Evolutionary conservation across 2,797 vertebrate genomes (phyloP), one percentile per base, ranked within the genome.

Genomic region (Ctenochaetus hawaiiensis): DNA sequence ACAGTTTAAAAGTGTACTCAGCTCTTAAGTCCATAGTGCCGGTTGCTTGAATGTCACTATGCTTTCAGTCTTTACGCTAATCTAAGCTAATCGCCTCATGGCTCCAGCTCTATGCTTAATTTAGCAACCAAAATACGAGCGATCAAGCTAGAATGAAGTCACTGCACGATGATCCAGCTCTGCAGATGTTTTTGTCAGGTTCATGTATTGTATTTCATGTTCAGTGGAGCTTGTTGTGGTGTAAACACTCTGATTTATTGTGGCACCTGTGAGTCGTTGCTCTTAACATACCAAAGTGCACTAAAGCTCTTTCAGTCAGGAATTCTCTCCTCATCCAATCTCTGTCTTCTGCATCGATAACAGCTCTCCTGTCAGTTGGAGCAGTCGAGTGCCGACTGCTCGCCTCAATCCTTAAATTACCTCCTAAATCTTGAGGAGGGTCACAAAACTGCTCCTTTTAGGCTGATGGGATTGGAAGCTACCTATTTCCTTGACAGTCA

Each of bases 361-460:
- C 86, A 83, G 67, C 82, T 65, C 82, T 77, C 59, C 74, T 70
- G 75, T 81, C 80, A 83, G 68, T 78, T 34, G 62, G 16, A 16
- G 51, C 47, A 58, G 76, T 66, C 49, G 18, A 77, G 57, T 30
- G 26, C 72, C 26, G n/a, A 53, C 74, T 61, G 83, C 49, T 72
- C 67, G 75, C 75, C 72, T 73, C 80, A 80, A 72, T 78, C 87
- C 84, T 73, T 86, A 90, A 90, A 91, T 81, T 78, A 82, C 87
- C 84, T 80, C 71, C 79, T 89, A 88, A 90, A 91, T 90, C 90
- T 87, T 71, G 20, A 12, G 62, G 47, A 72, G 63, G 67, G 67
- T 80, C 75, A 74, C 64, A 69, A 23, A 72, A 61, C 44, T 37
- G 62, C 66, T 75, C 63, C 0, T 43, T 60, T 47, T 23, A 49